Base-by-base conservation (phyloP, 2,113 vertebrate genomes). In the Dendrocopos noguchii region DNA sequence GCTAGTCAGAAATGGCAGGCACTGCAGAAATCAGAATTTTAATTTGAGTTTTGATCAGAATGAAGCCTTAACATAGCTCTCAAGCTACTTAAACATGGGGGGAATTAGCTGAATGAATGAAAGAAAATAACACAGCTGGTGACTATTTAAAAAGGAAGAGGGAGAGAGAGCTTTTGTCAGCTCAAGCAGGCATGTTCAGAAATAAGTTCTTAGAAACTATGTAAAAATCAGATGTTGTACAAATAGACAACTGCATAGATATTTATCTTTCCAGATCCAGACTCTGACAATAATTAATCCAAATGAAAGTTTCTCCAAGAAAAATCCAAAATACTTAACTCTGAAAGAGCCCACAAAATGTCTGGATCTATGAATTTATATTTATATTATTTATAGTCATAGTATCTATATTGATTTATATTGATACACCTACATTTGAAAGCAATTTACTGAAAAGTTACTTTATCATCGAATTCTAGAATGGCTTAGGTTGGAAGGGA, bases 71-170 rank as follows among this genome's bases (percentile, higher is more conserved):
- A 90, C 88, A 92, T 71, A 92, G 81, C 70, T 91, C 92, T 88
- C 76, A 34, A 75, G 59, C 76, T 94, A 86, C 94, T 95, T 97
- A 94, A 96, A 90, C 65, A 80, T 46, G 87, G 81, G 60, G 74
- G 74, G 94, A 96, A 96, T 79, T 89, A 96, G 70, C 65, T 71
- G 84, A 96, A 93, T 87, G 89, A 96, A 95, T 89, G 84, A 89
- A 93, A 93, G 88, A 93, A 95, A 96, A 91, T 73, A 95, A 92
- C 94, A 95, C 94, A 96, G 95, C 93, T 96, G 95, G 79, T 27
- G 78, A 76, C 86, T 96, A 88, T 92, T 88, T 88, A 79, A 82
- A 91, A 95, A 91, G n/a, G n/a, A 91, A 87, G 81, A 95, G 72
- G 4, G 12, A 94, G 87, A 88, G 57, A 74, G 74, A 84, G 60